Percentiles rank a stretch among this genome's conserved stretches.
Conservation (phyloP, 2,888 invertebrate genomes). For the Griposia aprilina region DNA sequence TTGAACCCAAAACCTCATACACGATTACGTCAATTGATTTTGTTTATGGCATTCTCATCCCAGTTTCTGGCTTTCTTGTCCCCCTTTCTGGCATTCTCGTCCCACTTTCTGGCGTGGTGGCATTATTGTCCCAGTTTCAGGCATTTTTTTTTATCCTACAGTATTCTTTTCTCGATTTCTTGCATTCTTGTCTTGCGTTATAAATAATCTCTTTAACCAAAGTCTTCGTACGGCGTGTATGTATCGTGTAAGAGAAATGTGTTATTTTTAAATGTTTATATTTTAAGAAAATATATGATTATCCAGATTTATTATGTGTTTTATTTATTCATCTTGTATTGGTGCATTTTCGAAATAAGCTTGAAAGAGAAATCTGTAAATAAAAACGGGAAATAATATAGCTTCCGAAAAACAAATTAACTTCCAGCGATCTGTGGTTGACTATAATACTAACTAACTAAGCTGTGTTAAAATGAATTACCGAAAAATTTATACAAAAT, state of each 20-base stretch:
- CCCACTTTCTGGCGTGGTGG: not conserved
- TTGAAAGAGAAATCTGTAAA: too few species aligned
- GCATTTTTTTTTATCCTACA: not conserved
- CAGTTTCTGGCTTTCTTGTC: too few species aligned
- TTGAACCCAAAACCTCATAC: not conserved
- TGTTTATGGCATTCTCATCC: not conserved
- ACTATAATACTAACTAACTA: too few species aligned
- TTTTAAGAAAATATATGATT: conserved; percentile 69
- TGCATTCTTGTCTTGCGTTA: conserved; percentile 41
- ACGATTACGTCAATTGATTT: not conserved
- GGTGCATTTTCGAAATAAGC: too few species aligned
- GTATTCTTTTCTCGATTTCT: not conserved
- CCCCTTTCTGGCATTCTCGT: not conserved
- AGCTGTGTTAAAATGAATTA: too few species aligned
- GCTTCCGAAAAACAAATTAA: too few species aligned
- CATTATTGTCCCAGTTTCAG: not conserved
- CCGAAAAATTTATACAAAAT: too few species aligned
- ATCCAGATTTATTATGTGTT: conserved; percentile 50
- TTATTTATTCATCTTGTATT: conserved; percentile 27
- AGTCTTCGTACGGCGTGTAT: conserved; percentile 53
- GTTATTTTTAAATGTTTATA: conserved; percentile 67
- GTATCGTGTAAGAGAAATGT: conserved; percentile 56
- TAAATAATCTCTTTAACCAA: conserved; percentile 48
- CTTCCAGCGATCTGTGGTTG: too few species aligned
- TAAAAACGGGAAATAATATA: too few species aligned